phyloP scores from a whole-genome alignment of 2,888 invertebrate genomes.

The Agrochola litura region DNA sequence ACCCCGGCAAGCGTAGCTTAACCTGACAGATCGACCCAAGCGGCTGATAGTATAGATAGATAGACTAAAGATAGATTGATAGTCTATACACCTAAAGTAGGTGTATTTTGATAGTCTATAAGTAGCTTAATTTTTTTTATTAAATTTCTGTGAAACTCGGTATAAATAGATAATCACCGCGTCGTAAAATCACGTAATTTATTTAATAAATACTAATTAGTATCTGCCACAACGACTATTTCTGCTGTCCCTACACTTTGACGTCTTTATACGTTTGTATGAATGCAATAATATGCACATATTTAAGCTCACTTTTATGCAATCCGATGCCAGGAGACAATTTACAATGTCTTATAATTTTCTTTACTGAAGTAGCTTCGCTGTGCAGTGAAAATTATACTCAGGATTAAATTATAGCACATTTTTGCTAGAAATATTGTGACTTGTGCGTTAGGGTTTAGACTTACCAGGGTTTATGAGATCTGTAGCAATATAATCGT shows the following conservation, averaged over 20 bases:
- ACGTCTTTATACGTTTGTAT: conserved; percentile 87
- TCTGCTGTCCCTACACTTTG: conserved; percentile 79
- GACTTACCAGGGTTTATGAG: conserved; percentile 36
- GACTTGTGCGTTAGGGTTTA: conserved; percentile 66
- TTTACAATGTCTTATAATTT: conserved; percentile 84
- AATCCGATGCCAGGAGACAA: conserved; percentile 82
- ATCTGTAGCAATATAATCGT: background rate
- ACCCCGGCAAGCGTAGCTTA: no score
- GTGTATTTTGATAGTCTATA: background rate
- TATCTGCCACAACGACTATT: conserved; percentile 17
- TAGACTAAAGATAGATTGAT: no score
- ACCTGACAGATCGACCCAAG: no score
- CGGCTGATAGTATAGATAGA: no score
- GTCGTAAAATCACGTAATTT: background rate
- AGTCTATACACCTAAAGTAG: no score
- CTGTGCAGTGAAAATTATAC: conserved; percentile 79
- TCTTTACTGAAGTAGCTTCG: conserved; percentile 87
- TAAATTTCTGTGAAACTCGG: background rate
- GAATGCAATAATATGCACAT: conserved; percentile 88
- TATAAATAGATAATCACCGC: background rate
- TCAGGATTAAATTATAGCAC: conserved; percentile 76
- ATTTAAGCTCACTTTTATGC: conserved; percentile 85
- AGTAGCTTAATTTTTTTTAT: background rate
- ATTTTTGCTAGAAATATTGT: conserved; percentile 78
- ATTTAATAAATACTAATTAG: conserved; percentile 24